These are phyloP conservation scores for Aurelia aurita complex sp. Pacific DNA, from an alignment of 30 jellyfish, hydroid and myxozoan genomes.

Conservation along the genomic window DNA sequence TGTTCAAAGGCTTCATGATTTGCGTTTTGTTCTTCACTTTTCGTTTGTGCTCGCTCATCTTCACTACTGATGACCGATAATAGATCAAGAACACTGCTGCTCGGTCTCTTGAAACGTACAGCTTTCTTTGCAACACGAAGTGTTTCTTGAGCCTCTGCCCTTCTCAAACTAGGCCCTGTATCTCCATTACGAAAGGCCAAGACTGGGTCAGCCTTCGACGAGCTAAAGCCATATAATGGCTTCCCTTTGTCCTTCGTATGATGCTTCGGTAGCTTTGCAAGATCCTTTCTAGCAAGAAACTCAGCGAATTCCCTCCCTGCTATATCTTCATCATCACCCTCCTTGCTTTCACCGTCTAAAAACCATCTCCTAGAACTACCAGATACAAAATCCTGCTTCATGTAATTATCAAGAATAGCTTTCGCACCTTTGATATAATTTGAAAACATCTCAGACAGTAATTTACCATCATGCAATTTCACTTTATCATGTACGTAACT, in stretches of 20 bases:
- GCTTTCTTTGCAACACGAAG: no score
- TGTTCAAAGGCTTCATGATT: no score
- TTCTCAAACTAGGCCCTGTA: no score
- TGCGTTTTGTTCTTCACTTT: no score
- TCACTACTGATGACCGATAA: no score
- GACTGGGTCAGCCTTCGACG: no score
- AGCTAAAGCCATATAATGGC: neutral
- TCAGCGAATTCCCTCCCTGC: slow-evolving; percentile 20
- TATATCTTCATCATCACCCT: slow-evolving; percentile 1
- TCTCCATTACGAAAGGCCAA: no score
- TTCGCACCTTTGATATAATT: slow-evolving; percentile 42
- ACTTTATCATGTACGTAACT: slow-evolving; percentile 49
- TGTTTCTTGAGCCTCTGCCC: no score
- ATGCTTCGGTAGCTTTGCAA: neutral
- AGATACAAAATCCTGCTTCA: neutral
- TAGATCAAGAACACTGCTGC: no score
- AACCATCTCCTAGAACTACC: slow-evolving; percentile 1
- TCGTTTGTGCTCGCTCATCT: no score
- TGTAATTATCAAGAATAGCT: slow-evolving; percentile 13
- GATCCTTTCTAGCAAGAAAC: neutral
- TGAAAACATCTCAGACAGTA: slow-evolving; percentile 32
- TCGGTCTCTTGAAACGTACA: no score
- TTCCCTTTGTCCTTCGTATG: neutral
- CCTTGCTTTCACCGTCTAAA: slow-evolving; percentile 14
- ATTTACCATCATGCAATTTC: slow-evolving; percentile 36